Conservation (phyloP, 1,140 invertebrate genomes). For the Zaprionus tsacasi region DNA sequence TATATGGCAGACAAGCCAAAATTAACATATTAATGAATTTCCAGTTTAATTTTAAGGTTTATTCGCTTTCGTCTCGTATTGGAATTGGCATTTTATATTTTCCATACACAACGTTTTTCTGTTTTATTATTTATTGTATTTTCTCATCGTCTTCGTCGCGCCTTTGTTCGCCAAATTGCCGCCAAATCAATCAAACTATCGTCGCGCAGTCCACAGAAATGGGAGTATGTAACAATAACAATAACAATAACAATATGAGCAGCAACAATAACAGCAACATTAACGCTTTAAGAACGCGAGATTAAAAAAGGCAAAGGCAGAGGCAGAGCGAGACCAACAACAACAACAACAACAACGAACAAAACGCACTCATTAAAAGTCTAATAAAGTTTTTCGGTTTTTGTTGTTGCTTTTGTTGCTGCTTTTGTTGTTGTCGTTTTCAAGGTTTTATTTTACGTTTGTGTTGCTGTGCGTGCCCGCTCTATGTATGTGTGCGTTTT, state of each 20-base stretch:
- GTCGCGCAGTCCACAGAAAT: not conserved
- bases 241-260: slow-evolving; percentile 19
- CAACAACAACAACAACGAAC: slow-evolving; percentile 30
- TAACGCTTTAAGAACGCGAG: slow-evolving; percentile 13
- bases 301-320: slow-evolving; percentile 7
- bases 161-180: slow-evolving; percentile 22
- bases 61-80: slow-evolving; percentile 50
- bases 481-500: not conserved
- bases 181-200: slow-evolving; percentile 44
- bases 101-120: slow-evolving; percentile 9
- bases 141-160: slow-evolving; percentile 20
- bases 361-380: slow-evolving; percentile 60
- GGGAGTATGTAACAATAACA: slow-evolving; percentile 27
- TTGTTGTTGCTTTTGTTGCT: slow-evolving; percentile 10
- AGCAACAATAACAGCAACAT: slow-evolving; percentile 27
- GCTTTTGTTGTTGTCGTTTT: slow-evolving; percentile 28
- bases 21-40: slow-evolving; percentile 82
- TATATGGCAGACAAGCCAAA: slow-evolving; percentile 53
- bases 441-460: slow-evolving; percentile 52
- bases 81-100: slow-evolving; percentile 41
- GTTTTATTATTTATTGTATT: slow-evolving; percentile 28
- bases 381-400: slow-evolving; percentile 50
- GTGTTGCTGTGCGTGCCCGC: slow-evolving; percentile 39
- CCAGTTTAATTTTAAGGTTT: slow-evolving; percentile 61
- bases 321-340: not conserved